Evolutionary conservation across 2,113 vertebrate genomes (phyloP).

Genomic region (Oreochromis niloticus): DNA sequence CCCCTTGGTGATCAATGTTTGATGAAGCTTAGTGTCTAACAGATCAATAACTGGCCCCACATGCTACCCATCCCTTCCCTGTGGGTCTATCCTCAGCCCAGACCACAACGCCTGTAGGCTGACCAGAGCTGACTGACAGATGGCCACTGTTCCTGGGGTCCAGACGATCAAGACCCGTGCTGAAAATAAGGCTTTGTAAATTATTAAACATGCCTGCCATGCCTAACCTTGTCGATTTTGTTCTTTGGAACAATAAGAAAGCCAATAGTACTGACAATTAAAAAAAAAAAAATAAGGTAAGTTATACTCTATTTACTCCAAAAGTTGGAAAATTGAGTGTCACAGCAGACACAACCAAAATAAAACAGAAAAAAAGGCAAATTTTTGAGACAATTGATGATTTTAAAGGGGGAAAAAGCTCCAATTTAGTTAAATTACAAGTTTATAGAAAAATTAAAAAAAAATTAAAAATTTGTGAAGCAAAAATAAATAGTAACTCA

Average conservation of each 20-base stretch:
- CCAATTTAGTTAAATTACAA: neutral
- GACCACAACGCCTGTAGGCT: slow-evolving; percentile 4
- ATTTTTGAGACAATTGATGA: rapidly evolving
- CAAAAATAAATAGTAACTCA: neutral
- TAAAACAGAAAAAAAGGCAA: rapidly evolving
- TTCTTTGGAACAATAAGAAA: neutral
- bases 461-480: neutral
- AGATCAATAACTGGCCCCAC: slow-evolving; percentile 39
- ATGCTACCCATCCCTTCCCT: slow-evolving; percentile 12
- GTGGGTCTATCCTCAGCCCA: neutral
- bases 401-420: neutral
- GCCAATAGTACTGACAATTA: neutral
- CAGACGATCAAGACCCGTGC: neutral
- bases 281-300: rapidly evolving
- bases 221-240: rapidly evolving
- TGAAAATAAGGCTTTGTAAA: slow-evolving; percentile 16
- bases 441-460: neutral
- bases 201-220: slow-evolving; percentile 32
- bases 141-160: slow-evolving; percentile 56
- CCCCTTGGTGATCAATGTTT: neutral
- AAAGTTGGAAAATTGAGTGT: neutral
- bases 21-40: neutral
- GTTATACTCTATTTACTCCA: neutral
- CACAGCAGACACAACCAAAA: neutral
- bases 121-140: slow-evolving; percentile 49